Percentiles rank a stretch among this genome's conserved stretches.
These are phyloP conservation scores for Helicoverpa assulta DNA, from an alignment of 2,888 invertebrate species.

Conservation along the genomic window DNA sequence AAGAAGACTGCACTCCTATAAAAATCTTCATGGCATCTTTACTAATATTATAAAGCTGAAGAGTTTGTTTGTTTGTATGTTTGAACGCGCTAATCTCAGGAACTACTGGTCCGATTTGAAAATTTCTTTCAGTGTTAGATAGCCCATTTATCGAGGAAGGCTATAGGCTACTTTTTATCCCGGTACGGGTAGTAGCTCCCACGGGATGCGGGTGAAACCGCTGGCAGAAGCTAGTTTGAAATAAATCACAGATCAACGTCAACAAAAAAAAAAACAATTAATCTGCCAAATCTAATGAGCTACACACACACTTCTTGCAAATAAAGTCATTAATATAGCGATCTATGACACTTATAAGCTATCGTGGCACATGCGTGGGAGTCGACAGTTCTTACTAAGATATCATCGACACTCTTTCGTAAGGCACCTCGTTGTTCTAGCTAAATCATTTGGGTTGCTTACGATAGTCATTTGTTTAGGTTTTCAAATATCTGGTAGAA, in stretches of 20 bases:
- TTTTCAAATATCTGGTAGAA: conserved; percentile 10
- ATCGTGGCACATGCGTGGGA: conserved; percentile 45
- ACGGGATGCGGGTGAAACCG: too few species aligned
- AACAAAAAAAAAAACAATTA: conserved; percentile 6
- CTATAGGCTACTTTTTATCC: too few species aligned
- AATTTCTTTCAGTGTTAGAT: too few species aligned
- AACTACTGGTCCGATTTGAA: too few species aligned
- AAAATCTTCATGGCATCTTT: too few species aligned
- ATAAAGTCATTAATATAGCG: conserved; percentile 49
- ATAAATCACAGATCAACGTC: background rate
- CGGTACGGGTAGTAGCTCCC: too few species aligned
- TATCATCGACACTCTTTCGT: conserved; percentile 52
- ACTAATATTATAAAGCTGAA: too few species aligned
- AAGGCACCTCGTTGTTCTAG: conserved; percentile 36
- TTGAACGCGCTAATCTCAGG: too few species aligned
- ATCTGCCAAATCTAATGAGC: conserved; percentile 11
- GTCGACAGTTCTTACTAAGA: conserved; percentile 49
- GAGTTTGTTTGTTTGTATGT: too few species aligned
- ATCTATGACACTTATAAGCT: conserved; percentile 49
- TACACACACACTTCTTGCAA: conserved; percentile 33
- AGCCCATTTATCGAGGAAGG: too few species aligned
- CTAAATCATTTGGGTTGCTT: conserved; percentile 50
- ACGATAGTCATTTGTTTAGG: conserved; percentile 8
- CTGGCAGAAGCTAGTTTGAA: too few species aligned
- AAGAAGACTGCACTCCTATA: too few species aligned